Base-by-base conservation (phyloP, 2,888 invertebrate genomes). In the Eutolmus rufibarbis region DNA sequence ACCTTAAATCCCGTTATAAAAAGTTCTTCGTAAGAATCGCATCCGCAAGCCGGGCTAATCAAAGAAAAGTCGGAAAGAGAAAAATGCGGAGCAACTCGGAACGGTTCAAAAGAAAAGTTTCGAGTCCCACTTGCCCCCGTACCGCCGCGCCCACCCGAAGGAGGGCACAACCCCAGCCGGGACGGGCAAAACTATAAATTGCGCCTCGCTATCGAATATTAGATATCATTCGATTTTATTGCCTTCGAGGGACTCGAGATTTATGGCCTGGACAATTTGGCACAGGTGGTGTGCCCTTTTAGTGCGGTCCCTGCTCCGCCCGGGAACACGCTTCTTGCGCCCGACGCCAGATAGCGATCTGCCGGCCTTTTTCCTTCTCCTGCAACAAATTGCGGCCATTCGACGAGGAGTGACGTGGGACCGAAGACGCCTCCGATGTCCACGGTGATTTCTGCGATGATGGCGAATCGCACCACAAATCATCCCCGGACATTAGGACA, bases 171-270 rank as follows among this genome's bases (percentile, higher is more conserved):
- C 40, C 43, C 40, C 43, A 56, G 56, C 56, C 19, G 34, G 85
- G 40, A 85, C 85, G 74, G 66, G 40, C 66, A 37, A 74, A 85
- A 85, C 85, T 85, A 85, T 85, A 85, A 85, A 85, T 85, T 85
- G 37, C 74, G 85, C 74, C 43, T 43, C 74, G 85, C 40, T 85
- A 88, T 88, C 88, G 86, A 88, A 88, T 88, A 88, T 88, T 88
- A 87, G 88, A 88, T 88, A 88, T 88, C 88, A 88, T 88, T 88
- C 88, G 88, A 88, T 88, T 88, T 88, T 88, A 88, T 88, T 88
- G 88, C 84, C 79, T 88, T 86, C 88, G 74, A 88, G 88, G 88
- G 88, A 88, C 86, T 74, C 23, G 23, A 88, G 88, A 88, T 88
- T 88, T 88, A 88, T 88, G 76, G 81, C 82, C 76, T 87, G 88